Conservation (phyloP, 2,888 invertebrate species). For the Miltochrista miniata region DNA sequence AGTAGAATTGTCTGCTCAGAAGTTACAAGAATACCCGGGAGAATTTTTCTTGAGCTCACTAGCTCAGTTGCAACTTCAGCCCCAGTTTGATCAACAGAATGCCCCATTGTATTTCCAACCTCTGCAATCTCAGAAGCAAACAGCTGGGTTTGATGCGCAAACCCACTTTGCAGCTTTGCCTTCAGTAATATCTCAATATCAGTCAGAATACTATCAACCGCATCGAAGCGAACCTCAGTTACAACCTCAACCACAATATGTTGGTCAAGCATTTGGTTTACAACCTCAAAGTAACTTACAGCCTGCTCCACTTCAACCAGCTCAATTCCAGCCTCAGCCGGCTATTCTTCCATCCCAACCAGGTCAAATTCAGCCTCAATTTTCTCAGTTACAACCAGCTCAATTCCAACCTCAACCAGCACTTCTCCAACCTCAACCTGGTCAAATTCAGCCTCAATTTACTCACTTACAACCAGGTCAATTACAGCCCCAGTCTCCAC, state of each 20-base stretch:
- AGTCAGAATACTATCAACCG: conserved; percentile 39
- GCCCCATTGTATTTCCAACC: conserved; percentile 57
- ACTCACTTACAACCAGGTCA: conserved; percentile 18
- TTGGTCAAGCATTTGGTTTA: conserved; percentile 16
- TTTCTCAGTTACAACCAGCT: conserved; percentile 48
- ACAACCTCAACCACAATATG: conserved; percentile 10
- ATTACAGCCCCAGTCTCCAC: conserved; percentile 24
- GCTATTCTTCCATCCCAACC: conserved; percentile 21
- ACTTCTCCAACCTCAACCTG: conserved; percentile 28
- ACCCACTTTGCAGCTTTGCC: conserved; percentile 70
- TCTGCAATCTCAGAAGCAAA: conserved; percentile 52
- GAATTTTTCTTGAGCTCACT: conserved; percentile 68
- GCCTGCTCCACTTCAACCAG: neutral
- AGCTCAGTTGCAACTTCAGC: conserved; percentile 65
- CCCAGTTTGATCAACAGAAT: conserved; percentile 60
- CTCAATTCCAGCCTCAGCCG: conserved; percentile 25
- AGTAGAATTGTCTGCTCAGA: conserved; percentile 71
- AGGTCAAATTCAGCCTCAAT: conserved; percentile 36
- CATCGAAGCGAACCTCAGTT: conserved; percentile 13
- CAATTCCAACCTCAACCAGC: conserved; percentile 41
- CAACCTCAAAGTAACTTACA: conserved; percentile 26
- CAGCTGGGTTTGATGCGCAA: conserved; percentile 60
- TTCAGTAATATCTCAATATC: conserved; percentile 62
- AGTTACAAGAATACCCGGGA: conserved; percentile 69
- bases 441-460: conserved; percentile 20